Evolutionary conservation across 2,797 vertebrate genomes (phyloP).

Genomic region (Babyrousa celebensis): DNA sequence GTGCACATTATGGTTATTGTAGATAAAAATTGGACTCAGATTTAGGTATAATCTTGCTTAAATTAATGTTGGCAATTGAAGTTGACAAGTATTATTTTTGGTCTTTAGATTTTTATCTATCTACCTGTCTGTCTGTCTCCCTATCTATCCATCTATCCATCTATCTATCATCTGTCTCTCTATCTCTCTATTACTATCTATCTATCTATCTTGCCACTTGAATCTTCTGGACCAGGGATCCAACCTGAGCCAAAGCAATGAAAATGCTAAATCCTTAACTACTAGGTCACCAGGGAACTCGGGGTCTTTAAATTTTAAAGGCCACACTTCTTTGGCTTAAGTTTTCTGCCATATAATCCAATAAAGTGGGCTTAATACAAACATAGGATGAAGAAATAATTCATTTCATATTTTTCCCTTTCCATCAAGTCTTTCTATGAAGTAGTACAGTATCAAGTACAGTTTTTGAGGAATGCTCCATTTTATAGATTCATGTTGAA

Average conservation of each 20-base stretch:
- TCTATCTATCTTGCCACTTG: no score
- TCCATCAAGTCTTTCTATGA: neutral
- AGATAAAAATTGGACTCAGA: neutral
- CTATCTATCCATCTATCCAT: no score
- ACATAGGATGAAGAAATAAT: neutral
- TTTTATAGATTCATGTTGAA: neutral
- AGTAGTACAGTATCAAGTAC: neutral
- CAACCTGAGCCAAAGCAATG: no score
- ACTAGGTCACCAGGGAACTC: no score
- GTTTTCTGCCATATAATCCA: slow-evolving; percentile 4
- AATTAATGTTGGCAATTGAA: neutral
- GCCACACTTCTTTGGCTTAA: neutral
- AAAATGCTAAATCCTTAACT: no score
- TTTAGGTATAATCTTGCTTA: neutral
- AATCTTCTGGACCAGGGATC: no score
- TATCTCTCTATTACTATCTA: no score
- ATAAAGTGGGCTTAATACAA: neutral
- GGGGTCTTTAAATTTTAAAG: slow-evolving; percentile 1
- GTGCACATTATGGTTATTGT: neutral
- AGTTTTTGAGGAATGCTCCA: neutral
- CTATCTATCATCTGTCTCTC: no score
- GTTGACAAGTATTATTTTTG: neutral
- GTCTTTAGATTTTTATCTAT: slow-evolving; percentile 1
- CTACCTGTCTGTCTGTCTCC: no score
- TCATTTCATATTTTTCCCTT: neutral